A percentile compares a stretch with the other conserved stretches of the same genome.
Evolutionary conservation across 2,113 vertebrate species (phyloP).

Genomic region (Apus apus): DNA sequence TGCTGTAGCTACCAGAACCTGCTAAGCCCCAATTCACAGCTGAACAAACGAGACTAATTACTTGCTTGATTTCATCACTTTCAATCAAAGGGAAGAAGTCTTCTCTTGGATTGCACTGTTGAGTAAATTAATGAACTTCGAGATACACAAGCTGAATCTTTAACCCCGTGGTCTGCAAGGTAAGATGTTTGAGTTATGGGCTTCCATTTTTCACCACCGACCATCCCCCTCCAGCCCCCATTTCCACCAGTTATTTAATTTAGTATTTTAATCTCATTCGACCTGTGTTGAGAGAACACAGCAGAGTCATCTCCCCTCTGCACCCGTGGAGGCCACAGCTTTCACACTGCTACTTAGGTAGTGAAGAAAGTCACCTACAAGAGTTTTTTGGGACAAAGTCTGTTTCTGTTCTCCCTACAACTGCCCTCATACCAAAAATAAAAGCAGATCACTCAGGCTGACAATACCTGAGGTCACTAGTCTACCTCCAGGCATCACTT

Average conservation of each 20-base stretch:
- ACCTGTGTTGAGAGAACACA: background rate
- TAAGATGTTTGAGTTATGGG: background rate
- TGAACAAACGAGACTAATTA: conserved; percentile 26
- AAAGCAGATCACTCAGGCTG: background rate
- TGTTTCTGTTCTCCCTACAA: background rate
- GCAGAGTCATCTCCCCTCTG: background rate
- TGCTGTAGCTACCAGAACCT: background rate
- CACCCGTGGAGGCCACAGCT: background rate
- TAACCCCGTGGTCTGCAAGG: background rate
- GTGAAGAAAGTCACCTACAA: background rate
- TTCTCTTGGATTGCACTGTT: background rate
- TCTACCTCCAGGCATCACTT: background rate
- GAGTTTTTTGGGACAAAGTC: background rate
- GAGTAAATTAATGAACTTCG: background rate
- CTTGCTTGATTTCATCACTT: conserved; percentile 37
- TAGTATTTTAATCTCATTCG: background rate
- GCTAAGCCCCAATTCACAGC: conserved; percentile 4
- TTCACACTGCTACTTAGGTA: background rate
- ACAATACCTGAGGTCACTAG: background rate
- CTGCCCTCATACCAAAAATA: background rate
- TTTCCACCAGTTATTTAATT: background rate
- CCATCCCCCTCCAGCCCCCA: background rate
- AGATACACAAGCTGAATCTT: background rate
- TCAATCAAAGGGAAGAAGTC: background rate
- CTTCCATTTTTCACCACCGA: background rate